These are phyloP conservation scores for Podilymbus podiceps DNA, from an alignment of 2,113 vertebrate species.

Conservation along the genomic window DNA sequence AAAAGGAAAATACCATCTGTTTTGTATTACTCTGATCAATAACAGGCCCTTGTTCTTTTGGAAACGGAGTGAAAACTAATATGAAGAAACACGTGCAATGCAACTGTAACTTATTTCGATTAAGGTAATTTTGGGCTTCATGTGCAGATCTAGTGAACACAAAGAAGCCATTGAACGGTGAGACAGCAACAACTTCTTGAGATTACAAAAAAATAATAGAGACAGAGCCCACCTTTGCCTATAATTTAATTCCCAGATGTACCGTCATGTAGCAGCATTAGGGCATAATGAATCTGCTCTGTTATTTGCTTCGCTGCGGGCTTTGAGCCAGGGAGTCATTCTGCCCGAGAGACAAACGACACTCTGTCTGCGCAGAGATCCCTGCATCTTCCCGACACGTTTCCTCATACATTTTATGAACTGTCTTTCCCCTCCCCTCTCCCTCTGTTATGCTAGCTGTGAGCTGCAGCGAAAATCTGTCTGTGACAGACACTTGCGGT, in stretches of 20 bases:
- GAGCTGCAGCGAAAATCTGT: conserved; percentile 64
- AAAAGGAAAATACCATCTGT: conserved; percentile 11
- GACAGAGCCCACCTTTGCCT: conserved; percentile 7
- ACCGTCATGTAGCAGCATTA: not conserved
- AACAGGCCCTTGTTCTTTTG: not conserved
- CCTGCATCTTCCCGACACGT: conserved; percentile 51
- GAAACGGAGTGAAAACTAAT: not conserved
- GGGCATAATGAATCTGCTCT: conserved; percentile 31
- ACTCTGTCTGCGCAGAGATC: conserved; percentile 49
- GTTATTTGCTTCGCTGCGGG: conserved; percentile 20
- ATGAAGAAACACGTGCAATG: not conserved
- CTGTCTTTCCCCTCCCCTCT: conserved; percentile 64
- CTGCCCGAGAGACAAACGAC: conserved; percentile 61
- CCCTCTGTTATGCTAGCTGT: conserved; percentile 64
- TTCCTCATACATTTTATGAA: conserved; percentile 58
- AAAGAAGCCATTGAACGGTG: not conserved
- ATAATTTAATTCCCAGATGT: not conserved
- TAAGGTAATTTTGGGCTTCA: not conserved
- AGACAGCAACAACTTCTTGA: not conserved
- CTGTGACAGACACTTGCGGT: conserved; percentile 57
- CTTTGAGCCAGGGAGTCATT: conserved; percentile 56
- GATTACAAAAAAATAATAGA: not conserved
- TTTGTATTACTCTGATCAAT: not conserved
- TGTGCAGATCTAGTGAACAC: not conserved
- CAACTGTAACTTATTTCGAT: not conserved